These are phyloP conservation scores for Linyphia triangularis DNA, from an alignment of 2,888 invertebrate genomes.

Conservation along the genomic window DNA sequence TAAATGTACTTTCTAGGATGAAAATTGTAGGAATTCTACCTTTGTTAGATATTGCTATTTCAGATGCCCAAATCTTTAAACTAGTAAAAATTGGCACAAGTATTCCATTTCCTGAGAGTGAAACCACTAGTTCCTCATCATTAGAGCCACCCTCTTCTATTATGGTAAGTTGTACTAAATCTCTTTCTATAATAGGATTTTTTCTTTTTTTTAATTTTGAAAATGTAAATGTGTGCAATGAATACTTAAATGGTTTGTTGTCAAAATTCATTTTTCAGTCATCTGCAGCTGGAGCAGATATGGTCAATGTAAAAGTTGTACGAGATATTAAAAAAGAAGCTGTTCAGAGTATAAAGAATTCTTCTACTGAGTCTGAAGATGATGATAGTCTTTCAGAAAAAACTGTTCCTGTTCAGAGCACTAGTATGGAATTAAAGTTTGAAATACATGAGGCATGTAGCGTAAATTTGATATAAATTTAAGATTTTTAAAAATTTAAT, in stretches of 20 bases:
- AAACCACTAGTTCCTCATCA: neutral
- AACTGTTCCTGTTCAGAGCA: constrained; percentile 76
- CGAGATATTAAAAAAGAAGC: constrained; percentile 68
- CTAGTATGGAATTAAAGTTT: constrained; percentile 79
- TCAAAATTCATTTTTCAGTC: constrained; percentile 21
- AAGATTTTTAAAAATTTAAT: no score
- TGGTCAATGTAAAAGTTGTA: constrained; percentile 75
- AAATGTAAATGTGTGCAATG: no score
- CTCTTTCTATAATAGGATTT: no score
- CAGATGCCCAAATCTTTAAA: constrained; percentile 82
- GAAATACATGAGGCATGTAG: constrained; percentile 79
- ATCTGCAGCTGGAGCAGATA: constrained; percentile 72
- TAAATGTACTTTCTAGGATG: constrained; percentile 80
- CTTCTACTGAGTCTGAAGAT: constrained; percentile 70
- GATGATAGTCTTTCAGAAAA: constrained; percentile 20
- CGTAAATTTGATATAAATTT: no score
- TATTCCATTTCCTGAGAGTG: constrained; percentile 82
- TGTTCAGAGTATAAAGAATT: constrained; percentile 56
- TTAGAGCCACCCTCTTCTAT: neutral
- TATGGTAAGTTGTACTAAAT: constrained; percentile 34
- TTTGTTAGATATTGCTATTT: constrained; percentile 81
- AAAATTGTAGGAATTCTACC: constrained; percentile 85
- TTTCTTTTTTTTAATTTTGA: no score
- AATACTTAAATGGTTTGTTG: neutral
- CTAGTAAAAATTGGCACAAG: constrained; percentile 81